These are phyloP conservation scores for Torymus tubicola DNA, from an alignment of 2,888 invertebrate genomes.

Conservation along the genomic window DNA sequence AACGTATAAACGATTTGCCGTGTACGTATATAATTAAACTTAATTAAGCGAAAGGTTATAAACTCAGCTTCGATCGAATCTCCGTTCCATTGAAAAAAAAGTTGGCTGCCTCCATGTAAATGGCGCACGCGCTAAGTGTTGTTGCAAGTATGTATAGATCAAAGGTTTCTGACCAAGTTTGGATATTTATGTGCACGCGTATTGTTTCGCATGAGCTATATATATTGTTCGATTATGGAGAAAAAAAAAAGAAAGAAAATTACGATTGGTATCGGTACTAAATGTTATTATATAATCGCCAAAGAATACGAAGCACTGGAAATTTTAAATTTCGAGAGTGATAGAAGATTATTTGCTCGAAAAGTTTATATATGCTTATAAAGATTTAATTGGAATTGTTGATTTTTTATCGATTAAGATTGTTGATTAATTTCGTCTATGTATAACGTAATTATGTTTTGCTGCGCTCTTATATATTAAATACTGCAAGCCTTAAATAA, in stretches of 20 bases:
- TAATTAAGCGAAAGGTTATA: no score
- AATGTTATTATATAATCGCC: constrained; percentile 9
- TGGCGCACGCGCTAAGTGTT: constrained; percentile 35
- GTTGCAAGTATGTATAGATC: constrained; percentile 39
- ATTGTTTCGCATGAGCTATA: constrained; percentile 24
- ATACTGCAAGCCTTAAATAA: constrained; percentile 53
- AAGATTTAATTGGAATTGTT: constrained; percentile 42
- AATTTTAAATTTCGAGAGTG: constrained; percentile 28
- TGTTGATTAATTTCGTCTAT: constrained; percentile 47
- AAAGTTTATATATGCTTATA: constrained; percentile 16
- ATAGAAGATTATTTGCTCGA: constrained; percentile 21
- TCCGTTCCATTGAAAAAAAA: constrained; percentile 13
- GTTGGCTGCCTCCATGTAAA: constrained; percentile 25
- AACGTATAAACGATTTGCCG: constrained; percentile 12
- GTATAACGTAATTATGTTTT: constrained; percentile 42
- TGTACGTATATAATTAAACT: no score
- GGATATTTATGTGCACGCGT: constrained; percentile 21
- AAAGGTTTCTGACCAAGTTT: constrained; percentile 3
- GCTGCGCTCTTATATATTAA: constrained; percentile 38
- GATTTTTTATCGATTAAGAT: constrained; percentile 43
- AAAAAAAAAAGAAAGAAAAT: background rate
- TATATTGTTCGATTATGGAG: background rate
- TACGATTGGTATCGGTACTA: background rate
- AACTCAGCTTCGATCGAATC: constrained; percentile 17
- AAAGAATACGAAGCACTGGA: constrained; percentile 16